Base-by-base conservation (phyloP, 2,113 vertebrate genomes). In the Brachyistius frenatus region DNA sequence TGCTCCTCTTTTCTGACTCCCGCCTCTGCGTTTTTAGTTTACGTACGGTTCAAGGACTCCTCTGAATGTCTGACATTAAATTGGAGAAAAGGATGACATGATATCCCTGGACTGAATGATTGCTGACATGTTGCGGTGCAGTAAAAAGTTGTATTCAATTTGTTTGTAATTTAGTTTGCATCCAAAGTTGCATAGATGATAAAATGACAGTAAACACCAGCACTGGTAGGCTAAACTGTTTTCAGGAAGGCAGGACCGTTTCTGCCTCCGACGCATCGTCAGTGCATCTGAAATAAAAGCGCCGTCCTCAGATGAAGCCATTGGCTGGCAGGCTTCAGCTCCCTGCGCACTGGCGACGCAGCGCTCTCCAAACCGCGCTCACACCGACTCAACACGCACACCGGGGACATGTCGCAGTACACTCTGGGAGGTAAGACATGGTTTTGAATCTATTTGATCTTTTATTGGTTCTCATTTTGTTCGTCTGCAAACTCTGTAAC, bases 361-460 rank as follows among this genome's bases (percentile, higher is more conserved):
- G 5, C 37, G 33, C 71, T 5, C 63, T 64, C 65, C 60, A n/a
- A 62, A 35, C 39, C 50, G 67, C 52, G 23, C 65, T 37, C 83
- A 39, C 61, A 61, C 75, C 61, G 81, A 89, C 68, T 72, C 52
- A 46, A 32, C 49, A 68, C 64, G 60, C 65, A 50, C 60, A 57
- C 58, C 8, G 74, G 77, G 37, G 86, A 55, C 73, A 93, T 93
- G 92, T 88, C 88, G 69, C 86, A 89, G 73, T 75, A 74, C 85
- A 75, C 66, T 33, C 78, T 91, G 44, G 88, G 57, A 91, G 92
- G 92, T 93, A 92, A 69, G 92, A 65, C 4, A 9, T 5, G 0
- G 44, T 62, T 7, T 67, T 68, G 0, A 54, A 4, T 5, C 15
- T 53, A 7, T 31, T 14, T 71, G 10, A 30, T 47, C 41, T 0